A percentile compares a stretch with the other conserved stretches of the same genome.
These are phyloP conservation scores for Homarus gammarus DNA, from an alignment of 2,888 invertebrate species.

Conservation along the genomic window DNA sequence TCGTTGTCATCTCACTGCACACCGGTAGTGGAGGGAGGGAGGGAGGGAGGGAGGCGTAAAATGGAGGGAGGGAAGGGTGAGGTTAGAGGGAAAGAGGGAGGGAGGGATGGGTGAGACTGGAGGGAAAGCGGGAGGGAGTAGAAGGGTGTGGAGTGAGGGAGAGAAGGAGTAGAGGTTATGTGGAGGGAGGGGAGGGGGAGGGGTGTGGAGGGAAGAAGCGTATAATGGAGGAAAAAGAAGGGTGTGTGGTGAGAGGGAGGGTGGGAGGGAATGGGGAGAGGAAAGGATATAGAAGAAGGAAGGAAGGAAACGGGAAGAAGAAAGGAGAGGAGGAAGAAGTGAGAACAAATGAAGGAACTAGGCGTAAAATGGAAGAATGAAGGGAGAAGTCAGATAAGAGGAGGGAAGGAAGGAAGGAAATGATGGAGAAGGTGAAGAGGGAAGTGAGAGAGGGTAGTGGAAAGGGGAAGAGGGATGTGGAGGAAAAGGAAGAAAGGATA, in stretches of 20 bases:
- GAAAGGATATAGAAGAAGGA: background rate
- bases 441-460: background rate
- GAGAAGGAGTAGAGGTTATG: background rate
- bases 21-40: background rate
- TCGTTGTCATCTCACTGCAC: constrained; percentile 19
- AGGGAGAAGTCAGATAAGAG: background rate
- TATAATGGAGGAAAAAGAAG: background rate
- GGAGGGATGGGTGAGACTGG: background rate
- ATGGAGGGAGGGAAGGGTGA: background rate
- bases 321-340: background rate
- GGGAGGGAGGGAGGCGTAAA: background rate
- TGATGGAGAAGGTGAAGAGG: background rate
- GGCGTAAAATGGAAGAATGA: background rate
- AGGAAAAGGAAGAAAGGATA: background rate
- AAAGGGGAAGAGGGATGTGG: background rate
- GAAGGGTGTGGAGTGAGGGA: background rate
- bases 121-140: constrained; percentile 4
- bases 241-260: background rate
- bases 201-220: background rate
- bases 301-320: background rate
- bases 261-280: background rate
- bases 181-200: background rate
- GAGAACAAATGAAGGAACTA: background rate
- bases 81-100: background rate
- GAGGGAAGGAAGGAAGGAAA: background rate